phyloP scores from a whole-genome alignment of 2,797 vertebrate species.

The Phataginus tetradactyla region DNA sequence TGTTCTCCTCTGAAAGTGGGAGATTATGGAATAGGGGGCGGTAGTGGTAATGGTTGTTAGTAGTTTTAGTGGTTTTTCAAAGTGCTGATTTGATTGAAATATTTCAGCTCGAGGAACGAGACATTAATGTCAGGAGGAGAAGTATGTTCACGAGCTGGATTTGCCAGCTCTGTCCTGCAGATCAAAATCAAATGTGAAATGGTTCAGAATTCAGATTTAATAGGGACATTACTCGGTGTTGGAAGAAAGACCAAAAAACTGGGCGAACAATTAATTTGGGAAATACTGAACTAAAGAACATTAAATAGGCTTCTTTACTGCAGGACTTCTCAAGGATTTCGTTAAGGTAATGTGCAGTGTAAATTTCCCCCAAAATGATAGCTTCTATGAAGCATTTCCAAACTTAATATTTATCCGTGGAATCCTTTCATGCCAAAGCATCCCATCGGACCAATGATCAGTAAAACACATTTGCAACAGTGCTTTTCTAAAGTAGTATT shows the following conservation, averaged over 20 bases:
- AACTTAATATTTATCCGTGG: neutral
- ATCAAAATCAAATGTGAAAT: slow-evolving; percentile 4
- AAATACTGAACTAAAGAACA: neutral
- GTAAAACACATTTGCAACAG: neutral
- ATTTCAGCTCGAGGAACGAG: neutral
- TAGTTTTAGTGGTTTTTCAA: neutral
- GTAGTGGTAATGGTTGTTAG: neutral
- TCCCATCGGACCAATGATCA: neutral
- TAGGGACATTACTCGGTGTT: neutral
- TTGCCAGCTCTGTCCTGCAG: neutral
- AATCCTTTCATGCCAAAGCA: neutral
- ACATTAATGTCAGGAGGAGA: neutral
- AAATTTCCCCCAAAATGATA: neutral
- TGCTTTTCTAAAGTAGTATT: neutral
- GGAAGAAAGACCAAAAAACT: neutral
- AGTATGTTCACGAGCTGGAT: neutral
- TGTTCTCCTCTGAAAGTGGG: neutral
- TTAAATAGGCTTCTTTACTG: neutral
- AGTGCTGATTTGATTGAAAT: neutral
- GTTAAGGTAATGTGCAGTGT: neutral
- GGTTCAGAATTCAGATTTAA: neutral
- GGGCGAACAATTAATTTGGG: neutral
- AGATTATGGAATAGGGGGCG: neutral
- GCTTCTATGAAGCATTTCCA: neutral
- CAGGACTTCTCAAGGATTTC: neutral